Evolutionary conservation across 2,113 vertebrate genomes (phyloP).

Genomic region (Rhinolophus ferrumequinum): DNA sequence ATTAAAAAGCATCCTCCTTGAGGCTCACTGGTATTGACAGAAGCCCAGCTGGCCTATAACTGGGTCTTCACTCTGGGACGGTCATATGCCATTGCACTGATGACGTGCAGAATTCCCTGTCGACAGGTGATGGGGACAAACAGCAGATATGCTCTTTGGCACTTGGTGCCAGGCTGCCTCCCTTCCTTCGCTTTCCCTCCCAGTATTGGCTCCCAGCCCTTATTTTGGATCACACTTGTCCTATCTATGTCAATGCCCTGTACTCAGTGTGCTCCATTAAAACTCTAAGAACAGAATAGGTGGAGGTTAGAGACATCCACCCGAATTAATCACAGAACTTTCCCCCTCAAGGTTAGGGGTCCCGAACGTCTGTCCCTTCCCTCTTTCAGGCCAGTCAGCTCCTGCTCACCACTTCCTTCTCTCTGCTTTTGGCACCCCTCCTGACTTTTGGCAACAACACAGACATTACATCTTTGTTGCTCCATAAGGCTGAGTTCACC

Average conservation of each 20-base stretch:
- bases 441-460: not conserved
- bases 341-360: not conserved
- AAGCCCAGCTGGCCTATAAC: not conserved
- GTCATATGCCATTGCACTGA: not conserved
- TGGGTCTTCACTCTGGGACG: not conserved
- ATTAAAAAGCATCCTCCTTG: not conserved
- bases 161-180: not conserved
- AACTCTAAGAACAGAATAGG: not conserved
- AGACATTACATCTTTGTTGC: not conserved
- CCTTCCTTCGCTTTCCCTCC: not conserved
- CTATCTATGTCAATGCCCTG: not conserved
- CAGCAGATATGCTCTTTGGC: not conserved
- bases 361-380: not conserved
- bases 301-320: not conserved
- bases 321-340: not conserved
- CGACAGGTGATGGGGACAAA: constrained; percentile 61
- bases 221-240: not conserved
- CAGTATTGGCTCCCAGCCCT: not conserved
- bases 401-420: not conserved
- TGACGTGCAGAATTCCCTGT: not conserved
- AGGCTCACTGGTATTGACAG: not conserved
- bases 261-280: not conserved
- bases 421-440: not conserved
- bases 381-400: not conserved
- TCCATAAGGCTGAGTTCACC: not conserved